phyloP scores from a whole-genome alignment of 2,113 vertebrate genomes.

The Oxyruncus cristatus region DNA sequence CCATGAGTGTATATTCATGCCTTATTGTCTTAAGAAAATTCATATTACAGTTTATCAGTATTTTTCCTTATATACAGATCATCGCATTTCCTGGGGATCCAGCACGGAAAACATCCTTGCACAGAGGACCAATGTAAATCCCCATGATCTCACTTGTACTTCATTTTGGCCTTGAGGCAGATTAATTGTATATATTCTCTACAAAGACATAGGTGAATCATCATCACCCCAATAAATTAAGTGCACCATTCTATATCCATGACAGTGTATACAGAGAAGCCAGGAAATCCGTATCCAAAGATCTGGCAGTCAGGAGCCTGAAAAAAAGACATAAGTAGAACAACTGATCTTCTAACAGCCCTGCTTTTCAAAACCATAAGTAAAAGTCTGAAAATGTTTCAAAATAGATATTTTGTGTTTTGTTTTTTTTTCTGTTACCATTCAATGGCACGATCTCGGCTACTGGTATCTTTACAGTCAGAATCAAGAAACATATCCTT shows the following conservation, averaged over 20 bases:
- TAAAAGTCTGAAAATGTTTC: neutral
- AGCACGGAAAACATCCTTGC: neutral
- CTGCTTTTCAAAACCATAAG: neutral
- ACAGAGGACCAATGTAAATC: rapidly evolving
- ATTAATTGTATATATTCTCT: neutral
- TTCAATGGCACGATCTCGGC: constrained; percentile 88
- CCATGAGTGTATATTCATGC: neutral
- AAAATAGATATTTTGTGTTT: neutral
- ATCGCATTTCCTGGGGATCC: neutral
- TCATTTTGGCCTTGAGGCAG: neutral
- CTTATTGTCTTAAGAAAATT: neutral
- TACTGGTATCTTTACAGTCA: constrained; percentile 85
- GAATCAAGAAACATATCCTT: constrained; percentile 96
- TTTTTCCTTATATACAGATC: neutral
- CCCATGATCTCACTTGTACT: neutral
- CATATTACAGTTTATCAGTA: neutral
- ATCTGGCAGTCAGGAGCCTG: neutral
- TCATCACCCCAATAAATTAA: neutral
- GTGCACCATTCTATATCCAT: neutral
- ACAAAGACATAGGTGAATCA: neutral
- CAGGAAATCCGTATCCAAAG: neutral
- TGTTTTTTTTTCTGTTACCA: constrained; percentile 74
- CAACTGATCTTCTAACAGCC: neutral
- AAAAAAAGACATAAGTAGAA: neutral
- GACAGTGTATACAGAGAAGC: neutral